These are phyloP conservation scores for Nasonia vitripennis DNA, from an alignment of 1,140 invertebrate genomes.

Conservation along the genomic window DNA sequence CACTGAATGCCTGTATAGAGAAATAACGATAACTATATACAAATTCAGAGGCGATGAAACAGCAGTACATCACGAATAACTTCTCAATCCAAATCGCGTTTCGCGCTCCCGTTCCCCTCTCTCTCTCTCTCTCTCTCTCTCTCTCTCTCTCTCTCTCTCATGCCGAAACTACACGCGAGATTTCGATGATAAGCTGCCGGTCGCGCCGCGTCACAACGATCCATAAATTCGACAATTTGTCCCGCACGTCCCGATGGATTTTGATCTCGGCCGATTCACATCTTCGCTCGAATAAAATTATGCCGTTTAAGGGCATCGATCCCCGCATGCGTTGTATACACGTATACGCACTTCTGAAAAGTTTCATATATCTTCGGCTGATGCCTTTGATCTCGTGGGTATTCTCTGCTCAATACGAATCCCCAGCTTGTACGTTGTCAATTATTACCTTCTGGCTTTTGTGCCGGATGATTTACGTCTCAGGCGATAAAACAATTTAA, in stretches of 20 bases:
- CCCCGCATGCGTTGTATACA: not conserved
- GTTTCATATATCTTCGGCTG: conserved; percentile 21
- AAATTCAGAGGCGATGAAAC: not conserved
- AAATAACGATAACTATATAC: not conserved
- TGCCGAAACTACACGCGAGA: conserved; percentile 65
- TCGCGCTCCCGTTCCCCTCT: conserved; percentile 9
- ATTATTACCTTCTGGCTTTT: too few species aligned
- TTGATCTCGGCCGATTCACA: conserved; percentile 70
- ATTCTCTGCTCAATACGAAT: too few species aligned
- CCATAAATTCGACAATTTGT: conserved; percentile 74
- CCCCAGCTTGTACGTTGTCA: too few species aligned
- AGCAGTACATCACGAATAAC: not conserved
- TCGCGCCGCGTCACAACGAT: conserved; percentile 62
- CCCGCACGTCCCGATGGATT: conserved; percentile 65
- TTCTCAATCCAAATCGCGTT: conserved; percentile 16
- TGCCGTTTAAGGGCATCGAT: conserved; percentile 59
- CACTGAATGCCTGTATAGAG: not conserved
- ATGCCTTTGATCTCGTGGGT: too few species aligned
- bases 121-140: conserved; percentile 26
- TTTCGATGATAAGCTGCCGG: conserved; percentile 65
- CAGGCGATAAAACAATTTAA: too few species aligned
- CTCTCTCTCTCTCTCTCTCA: conserved; percentile 25
- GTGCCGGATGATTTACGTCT: too few species aligned
- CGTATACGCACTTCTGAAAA: not conserved
- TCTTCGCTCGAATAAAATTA: conserved; percentile 65